These are phyloP conservation scores for Cydia strobilella DNA, from an alignment of 1,140 invertebrate species.

Conservation along the genomic window DNA sequence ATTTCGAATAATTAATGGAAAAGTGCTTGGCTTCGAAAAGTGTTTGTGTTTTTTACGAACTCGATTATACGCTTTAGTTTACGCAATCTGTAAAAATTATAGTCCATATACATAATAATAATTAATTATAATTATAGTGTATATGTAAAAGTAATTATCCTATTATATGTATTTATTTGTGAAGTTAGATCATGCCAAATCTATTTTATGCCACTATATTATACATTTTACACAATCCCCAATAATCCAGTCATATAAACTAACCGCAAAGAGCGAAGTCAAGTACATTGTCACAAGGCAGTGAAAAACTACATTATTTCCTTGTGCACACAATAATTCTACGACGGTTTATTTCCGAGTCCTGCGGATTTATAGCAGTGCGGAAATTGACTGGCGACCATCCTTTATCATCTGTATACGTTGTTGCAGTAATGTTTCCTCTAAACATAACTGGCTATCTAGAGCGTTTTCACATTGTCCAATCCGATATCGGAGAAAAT, in stretches of 20 bases:
- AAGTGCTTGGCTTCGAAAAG: background rate
- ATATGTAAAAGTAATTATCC: too few species aligned
- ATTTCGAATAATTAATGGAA: background rate
- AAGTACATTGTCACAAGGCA: background rate
- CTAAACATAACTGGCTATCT: background rate
- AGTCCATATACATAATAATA: too few species aligned
- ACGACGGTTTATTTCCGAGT: background rate
- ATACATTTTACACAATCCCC: background rate
- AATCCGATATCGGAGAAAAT: too few species aligned
- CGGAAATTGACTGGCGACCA: slow-evolving; percentile 20
- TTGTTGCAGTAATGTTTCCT: slow-evolving; percentile 4
- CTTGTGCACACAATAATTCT: slow-evolving; percentile 18
- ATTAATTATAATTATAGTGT: too few species aligned
- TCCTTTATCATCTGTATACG: background rate
- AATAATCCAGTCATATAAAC: background rate
- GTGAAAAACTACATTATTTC: slow-evolving; percentile 19
- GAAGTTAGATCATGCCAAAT: too few species aligned
- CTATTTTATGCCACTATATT: too few species aligned
- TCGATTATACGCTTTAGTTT: background rate
- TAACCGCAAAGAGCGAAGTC: background rate
- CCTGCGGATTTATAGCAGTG: background rate
- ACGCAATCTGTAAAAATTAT: too few species aligned
- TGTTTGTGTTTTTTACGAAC: background rate
- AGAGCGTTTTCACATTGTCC: too few species aligned
- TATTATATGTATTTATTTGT: too few species aligned